These are phyloP conservation scores for Sternarchorhynchus goeldii DNA, from an alignment of 2,797 vertebrate species.

Conservation along the genomic window DNA sequence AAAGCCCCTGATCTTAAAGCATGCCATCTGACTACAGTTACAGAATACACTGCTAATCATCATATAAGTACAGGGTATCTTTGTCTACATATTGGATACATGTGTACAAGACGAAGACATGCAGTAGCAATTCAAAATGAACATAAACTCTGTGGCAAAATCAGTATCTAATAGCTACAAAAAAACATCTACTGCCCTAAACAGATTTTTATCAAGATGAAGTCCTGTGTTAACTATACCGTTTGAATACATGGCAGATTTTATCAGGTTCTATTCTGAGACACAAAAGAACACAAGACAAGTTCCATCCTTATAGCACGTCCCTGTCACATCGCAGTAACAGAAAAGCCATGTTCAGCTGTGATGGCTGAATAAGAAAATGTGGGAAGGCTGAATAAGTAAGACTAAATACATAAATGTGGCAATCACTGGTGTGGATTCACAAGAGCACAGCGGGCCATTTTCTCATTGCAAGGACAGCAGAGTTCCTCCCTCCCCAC, in stretches of 20 bases:
- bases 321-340: background rate
- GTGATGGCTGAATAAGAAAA: background rate
- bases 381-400: background rate
- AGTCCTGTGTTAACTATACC: background rate
- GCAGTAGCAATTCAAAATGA: background rate
- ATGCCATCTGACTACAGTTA: background rate
- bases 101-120: background rate
- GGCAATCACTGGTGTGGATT: background rate
- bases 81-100: background rate
- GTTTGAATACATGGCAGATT: background rate
- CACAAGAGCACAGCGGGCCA: background rate
- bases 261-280: background rate
- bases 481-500: conserved; percentile 18
- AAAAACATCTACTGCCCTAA: background rate
- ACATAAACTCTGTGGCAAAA: background rate
- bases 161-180: background rate
- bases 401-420: background rate
- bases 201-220: background rate
- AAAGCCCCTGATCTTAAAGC: background rate
- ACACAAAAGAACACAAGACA: background rate
- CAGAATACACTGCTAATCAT: background rate
- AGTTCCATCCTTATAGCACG: background rate
- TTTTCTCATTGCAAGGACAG: background rate
- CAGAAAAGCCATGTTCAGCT: background rate
- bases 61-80: background rate